Evolutionary conservation across 1,140 invertebrate genomes (phyloP), one percentile per base, ranked within the genome.

Genomic region (Drosophila nannoptera): DNA sequence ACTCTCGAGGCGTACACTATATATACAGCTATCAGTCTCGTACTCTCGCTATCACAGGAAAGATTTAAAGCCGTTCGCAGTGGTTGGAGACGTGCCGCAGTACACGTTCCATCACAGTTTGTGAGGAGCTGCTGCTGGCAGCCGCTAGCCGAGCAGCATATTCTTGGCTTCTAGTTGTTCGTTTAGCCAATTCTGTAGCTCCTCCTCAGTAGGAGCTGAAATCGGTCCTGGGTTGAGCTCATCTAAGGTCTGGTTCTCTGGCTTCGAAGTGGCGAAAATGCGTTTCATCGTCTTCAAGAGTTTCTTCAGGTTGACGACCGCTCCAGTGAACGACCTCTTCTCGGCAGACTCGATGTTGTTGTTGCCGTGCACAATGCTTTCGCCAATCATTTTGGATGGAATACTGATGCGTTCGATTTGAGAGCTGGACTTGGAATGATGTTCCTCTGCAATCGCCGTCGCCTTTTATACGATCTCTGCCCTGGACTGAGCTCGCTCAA

Each of bases 141-240:
- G 22, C 12, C 7, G 38, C 76, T 46, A 69, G 31, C 52, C 49
- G 4, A 40, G 55, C 6, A 16, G 7, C 40, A 59, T 59, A 11
- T 53, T 42, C 55, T 64, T 64, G 32, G 45, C 12, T 53, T 87
- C 83, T 8, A 83, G 22, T 73, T 80, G 73, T 52, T 87, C 84
- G 64, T 87, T 87, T 22, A 87, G 56, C 76, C 76, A 87, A 42
- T 87, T 87, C 38, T 87, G 78, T 54, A 83, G 74, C 45, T 87
- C 84, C 63, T 87, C 84, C 32, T 83, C 82, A 40, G 71, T 66
- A 14, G 43, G 14, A 54, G 68, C 77, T 29, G 64, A 52, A 22
- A 14, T 14, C 40, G 77, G 36, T 12, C 12, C 35, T 12, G 22
- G n/a, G 11, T 16, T 36, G 31, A 42, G 45, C 14, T 62, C 40